Evolutionary conservation across 1,140 invertebrate species (phyloP), one percentile per base, ranked within the genome.

Genomic region (Philopotamus ludificatus): DNA sequence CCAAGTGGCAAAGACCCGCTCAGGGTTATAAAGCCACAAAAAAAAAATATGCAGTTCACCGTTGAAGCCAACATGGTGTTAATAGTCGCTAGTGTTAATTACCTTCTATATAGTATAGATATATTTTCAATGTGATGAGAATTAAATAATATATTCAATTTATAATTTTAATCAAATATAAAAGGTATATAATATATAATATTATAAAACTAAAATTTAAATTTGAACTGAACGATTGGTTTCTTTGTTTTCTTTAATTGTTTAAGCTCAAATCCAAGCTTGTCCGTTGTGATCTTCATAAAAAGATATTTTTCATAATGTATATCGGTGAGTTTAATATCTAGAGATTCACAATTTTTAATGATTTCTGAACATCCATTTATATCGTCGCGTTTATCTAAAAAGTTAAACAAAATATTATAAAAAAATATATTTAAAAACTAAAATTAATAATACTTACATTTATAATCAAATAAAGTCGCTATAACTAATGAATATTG

Each of bases 381-480:
- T 21, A 57, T 44, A 39, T 68, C 44, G n/a, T 45, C 16, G 8
- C 26, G 53, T 16, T 34, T 57, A 50, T 25, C 67, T 68, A 53
- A 55, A 68, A 68, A 45, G 45, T 44, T 41, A 39, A 4, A 57
- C 15, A 57, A 57, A 57, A 12, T 16, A 57, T n/a, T 41, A 18
- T 4, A 2, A 39, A 57, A n/a, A 16, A n/a, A 7, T 57, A 39
- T 7, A 22, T 39, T 34, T 3, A 57, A 57, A 57, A 54, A 34
- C 12, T 47, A 15, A 47, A 15, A 47, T 9, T 47, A 44, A 47
- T 9, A 45, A 61, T 44, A 63, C 67, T 53, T 63, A 70, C 67
- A 50, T 66, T 53, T 57, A 45, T 70, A 63, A 20, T 66, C 54
- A 47, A 70, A 66, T n/a, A 70, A 25, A n/a, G 20, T 42, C 12